Evolutionary conservation across 2,888 invertebrate species (phyloP).

Genomic region (Watsonalla binaria): DNA sequence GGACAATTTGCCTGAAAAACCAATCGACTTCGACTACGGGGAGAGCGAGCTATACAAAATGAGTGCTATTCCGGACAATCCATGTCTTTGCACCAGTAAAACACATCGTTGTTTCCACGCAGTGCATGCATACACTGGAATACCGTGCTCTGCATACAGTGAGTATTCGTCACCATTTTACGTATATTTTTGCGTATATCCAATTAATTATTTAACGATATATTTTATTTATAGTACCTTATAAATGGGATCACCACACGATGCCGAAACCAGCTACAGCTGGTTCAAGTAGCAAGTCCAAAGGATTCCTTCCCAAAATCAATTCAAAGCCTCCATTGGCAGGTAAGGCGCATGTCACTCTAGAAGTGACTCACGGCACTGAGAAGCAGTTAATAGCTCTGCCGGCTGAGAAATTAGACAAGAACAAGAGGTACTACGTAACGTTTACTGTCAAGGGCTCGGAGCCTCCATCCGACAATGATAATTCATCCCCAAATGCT

Average conservation of each 20-base stretch:
- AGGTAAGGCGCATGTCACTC: slow-evolving; percentile 79
- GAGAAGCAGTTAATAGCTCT: slow-evolving; percentile 92
- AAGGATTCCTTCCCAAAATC: slow-evolving; percentile 84
- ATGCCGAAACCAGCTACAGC: slow-evolving; percentile 85
- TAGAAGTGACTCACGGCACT: slow-evolving; percentile 90
- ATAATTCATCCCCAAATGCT: slow-evolving; percentile 59
- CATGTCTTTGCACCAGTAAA: slow-evolving; percentile 89
- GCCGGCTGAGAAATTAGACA: slow-evolving; percentile 91
- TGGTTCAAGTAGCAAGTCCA: slow-evolving; percentile 60
- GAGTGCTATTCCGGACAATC: slow-evolving; percentile 83
- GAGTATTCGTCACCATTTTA: slow-evolving; percentile 61
- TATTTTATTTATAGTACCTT: slow-evolving; percentile 81
- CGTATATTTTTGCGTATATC: neutral
- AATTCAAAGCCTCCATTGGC: slow-evolving; percentile 61
- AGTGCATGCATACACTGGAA: slow-evolving; percentile 92
- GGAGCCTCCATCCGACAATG: slow-evolving; percentile 76
- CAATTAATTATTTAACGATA: neutral
- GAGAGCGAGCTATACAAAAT: slow-evolving; percentile 80
- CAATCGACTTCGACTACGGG: slow-evolving; percentile 72
- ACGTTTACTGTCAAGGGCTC: slow-evolving; percentile 93
- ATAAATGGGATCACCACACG: slow-evolving; percentile 86
- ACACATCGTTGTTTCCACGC: slow-evolving; percentile 95
- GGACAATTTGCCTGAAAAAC: slow-evolving; percentile 79
- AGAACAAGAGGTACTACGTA: slow-evolving; percentile 94
- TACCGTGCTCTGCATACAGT: slow-evolving; percentile 93